These are phyloP conservation scores for Cecropterus lyciades DNA, from an alignment of 1,140 invertebrate species.

Conservation along the genomic window DNA sequence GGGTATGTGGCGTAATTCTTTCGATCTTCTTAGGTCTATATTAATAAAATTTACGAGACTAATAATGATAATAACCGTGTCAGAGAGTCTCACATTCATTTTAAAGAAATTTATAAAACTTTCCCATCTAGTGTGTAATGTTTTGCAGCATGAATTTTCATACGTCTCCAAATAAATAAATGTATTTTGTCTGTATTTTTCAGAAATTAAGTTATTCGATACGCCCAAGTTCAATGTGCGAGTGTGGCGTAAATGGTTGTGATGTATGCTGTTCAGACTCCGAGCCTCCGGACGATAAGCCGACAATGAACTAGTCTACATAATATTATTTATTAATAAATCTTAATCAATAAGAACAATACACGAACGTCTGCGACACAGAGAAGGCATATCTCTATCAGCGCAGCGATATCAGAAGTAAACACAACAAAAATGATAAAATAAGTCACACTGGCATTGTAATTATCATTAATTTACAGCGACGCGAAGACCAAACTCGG, in stretches of 20 bases:
- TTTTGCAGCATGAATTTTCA: too few relatives aligned
- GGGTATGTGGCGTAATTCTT: too few relatives aligned
- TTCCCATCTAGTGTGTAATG: too few relatives aligned
- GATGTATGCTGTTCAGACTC: slow-evolving; percentile 78
- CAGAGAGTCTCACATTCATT: too few relatives aligned
- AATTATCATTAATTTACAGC: slow-evolving; percentile 66
- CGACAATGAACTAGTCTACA: slow-evolving; percentile 68
- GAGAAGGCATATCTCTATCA: slow-evolving; percentile 40
- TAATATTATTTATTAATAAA: slow-evolving; percentile 41
- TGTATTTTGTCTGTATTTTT: slow-evolving; percentile 33
- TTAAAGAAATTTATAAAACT: too few relatives aligned
- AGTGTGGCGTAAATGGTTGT: slow-evolving; percentile 74
- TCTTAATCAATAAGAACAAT: slow-evolving; percentile 37
- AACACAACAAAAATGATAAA: slow-evolving; percentile 64
- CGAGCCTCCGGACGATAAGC: slow-evolving; percentile 70
- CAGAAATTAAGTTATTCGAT: slow-evolving; percentile 78
- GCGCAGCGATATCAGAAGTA: slow-evolving; percentile 58
- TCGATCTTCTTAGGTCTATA: too few relatives aligned
- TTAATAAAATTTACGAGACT: too few relatives aligned
- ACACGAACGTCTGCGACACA: slow-evolving; percentile 22
- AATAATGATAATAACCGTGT: too few relatives aligned
- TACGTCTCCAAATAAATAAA: too few relatives aligned
- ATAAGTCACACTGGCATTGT: slow-evolving; percentile 53
- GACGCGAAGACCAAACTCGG: slow-evolving; percentile 52
- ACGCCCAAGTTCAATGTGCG: slow-evolving; percentile 70